These are phyloP conservation scores for Scolanthus callimorphus DNA, from an alignment of 92 coral and sea anemone genomes.

Conservation along the genomic window DNA sequence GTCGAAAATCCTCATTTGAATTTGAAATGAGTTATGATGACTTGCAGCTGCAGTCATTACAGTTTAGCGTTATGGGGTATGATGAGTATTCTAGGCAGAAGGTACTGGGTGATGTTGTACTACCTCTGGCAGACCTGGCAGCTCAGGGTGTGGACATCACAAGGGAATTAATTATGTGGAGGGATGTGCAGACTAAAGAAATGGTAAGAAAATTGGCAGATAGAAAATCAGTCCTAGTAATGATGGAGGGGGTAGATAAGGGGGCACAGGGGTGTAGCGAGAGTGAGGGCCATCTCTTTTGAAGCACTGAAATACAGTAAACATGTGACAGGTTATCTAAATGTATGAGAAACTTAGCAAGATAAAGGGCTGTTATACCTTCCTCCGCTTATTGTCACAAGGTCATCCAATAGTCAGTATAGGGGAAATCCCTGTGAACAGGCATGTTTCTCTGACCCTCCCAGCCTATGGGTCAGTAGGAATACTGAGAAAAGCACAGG, in stretches of 20 bases:
- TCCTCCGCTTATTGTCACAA: neutral
- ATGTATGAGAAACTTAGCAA: neutral
- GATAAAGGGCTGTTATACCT: too few species aligned
- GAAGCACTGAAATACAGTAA: neutral
- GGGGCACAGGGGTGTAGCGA: too few species aligned
- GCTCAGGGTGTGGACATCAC: conserved; percentile 71
- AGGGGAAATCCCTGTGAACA: too few species aligned
- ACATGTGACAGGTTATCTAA: neutral
- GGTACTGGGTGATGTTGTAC: conserved; percentile 81
- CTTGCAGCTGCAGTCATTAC: conserved; percentile 57
- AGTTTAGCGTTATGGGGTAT: conserved; percentile 81
- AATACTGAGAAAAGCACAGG: too few species aligned
- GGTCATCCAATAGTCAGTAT: too few species aligned
- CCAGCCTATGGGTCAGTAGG: too few species aligned
- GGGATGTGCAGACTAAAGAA: conserved; percentile 72
- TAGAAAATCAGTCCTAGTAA: too few species aligned
- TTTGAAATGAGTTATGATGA: conserved; percentile 79
- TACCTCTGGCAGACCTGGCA: conserved; percentile 74
- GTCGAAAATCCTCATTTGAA: conserved; percentile 64
- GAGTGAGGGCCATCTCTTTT: too few species aligned
- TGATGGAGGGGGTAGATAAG: too few species aligned
- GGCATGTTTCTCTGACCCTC: neutral
- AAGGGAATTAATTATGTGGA: conserved; percentile 73
- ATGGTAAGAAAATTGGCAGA: too few species aligned
- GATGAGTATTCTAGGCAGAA: conserved; percentile 69